Evolutionary conservation across 2,888 invertebrate genomes (phyloP).

Genomic region (Nemoura dubitans): DNA sequence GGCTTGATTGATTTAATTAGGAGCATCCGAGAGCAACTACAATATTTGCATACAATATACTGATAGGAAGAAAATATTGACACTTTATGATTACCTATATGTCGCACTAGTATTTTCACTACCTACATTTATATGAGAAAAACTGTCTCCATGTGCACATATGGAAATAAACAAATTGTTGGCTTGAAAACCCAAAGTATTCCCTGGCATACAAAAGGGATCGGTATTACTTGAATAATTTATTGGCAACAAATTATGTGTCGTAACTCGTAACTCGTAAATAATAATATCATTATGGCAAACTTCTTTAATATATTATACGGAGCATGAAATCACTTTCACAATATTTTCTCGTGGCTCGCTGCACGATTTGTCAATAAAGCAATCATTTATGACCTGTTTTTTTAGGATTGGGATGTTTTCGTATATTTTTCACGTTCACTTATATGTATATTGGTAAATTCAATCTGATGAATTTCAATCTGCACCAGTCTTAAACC

Average conservation of each 20-base stretch:
- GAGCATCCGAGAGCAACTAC: too few relatives aligned
- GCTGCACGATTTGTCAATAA: background rate
- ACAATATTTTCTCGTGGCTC: background rate
- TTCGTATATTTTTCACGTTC: too few relatives aligned
- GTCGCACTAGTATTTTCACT: too few relatives aligned
- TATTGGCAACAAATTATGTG: background rate
- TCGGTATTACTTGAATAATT: background rate
- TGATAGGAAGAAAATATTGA: background rate
- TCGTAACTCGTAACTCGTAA: background rate
- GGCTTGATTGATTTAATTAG: background rate
- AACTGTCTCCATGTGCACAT: too few relatives aligned
- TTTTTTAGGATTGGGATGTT: background rate
- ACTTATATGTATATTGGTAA: too few relatives aligned
- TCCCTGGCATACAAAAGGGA: background rate
- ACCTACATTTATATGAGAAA: too few relatives aligned
- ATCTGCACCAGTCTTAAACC: too few relatives aligned
- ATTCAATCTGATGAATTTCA: too few relatives aligned
- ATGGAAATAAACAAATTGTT: too few relatives aligned
- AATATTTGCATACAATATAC: background rate
- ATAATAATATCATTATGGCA: background rate
- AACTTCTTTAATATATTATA: background rate
- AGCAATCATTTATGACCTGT: background rate
- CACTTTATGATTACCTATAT: background rate
- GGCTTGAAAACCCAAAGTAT: too few relatives aligned
- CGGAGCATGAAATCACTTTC: background rate